These are phyloP conservation scores for Dasyornis broadbenti DNA, from an alignment of 2,113 vertebrate species.

Conservation along the genomic window DNA sequence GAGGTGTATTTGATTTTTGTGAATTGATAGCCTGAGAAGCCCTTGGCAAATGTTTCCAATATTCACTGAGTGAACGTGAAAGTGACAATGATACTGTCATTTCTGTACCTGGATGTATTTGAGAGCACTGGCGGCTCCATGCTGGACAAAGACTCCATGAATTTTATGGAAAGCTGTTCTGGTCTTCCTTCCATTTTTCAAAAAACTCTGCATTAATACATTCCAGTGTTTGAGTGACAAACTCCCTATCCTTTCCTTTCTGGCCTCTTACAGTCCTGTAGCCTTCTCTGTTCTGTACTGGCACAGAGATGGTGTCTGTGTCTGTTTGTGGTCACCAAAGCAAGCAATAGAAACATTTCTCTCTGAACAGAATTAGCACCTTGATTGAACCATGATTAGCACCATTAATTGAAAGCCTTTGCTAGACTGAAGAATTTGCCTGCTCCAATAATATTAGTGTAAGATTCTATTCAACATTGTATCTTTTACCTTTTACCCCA, in stretches of 20 bases:
- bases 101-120: background rate
- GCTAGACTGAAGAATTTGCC: background rate
- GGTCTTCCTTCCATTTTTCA: background rate
- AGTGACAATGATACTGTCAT: background rate
- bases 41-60: background rate
- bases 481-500: background rate
- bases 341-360: background rate
- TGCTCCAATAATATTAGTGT: background rate
- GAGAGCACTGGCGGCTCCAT: background rate
- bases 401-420: background rate
- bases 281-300: background rate
- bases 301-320: background rate
- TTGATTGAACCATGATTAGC: too few species aligned
- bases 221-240: background rate
- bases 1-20: background rate
- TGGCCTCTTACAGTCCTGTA: background rate
- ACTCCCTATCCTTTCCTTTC: background rate
- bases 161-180: background rate
- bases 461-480: background rate
- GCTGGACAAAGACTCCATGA: background rate
- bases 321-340: background rate
- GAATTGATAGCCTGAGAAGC: background rate
- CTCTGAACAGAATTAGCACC: background rate
- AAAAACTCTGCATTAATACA: background rate
- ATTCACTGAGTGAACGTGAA: background rate